Evolutionary conservation across 2,797 vertebrate genomes (phyloP).

Genomic region (Picus viridis): DNA sequence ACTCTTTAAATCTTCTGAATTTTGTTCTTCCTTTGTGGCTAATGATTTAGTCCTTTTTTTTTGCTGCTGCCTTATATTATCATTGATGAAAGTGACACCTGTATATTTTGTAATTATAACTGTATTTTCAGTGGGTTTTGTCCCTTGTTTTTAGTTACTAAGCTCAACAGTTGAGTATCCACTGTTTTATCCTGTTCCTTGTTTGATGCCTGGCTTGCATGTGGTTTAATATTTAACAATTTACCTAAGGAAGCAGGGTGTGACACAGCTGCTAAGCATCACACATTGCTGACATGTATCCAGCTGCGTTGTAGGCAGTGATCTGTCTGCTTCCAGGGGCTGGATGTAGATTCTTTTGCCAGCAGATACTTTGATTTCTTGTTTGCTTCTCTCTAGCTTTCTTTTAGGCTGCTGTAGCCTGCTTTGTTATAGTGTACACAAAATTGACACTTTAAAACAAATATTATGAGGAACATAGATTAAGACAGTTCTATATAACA

Average conservation of each 20-base stretch:
- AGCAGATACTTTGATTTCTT: not conserved
- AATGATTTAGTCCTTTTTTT: not conserved
- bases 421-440: not conserved
- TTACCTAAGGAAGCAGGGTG: not conserved
- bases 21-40: not conserved
- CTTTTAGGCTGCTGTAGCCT: not conserved
- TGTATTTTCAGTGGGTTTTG: not conserved
- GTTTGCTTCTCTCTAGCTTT: not conserved
- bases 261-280: not conserved
- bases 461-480: not conserved
- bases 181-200: not conserved
- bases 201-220: not conserved
- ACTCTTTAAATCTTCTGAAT: not conserved
- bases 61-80: not conserved
- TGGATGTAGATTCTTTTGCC: not conserved
- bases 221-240: conserved; percentile 57
- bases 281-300: not conserved
- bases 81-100: not conserved
- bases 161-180: not conserved
- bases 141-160: not conserved
- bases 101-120: not conserved
- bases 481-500: not conserved
- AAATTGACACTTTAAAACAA: not conserved
- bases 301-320: not conserved
- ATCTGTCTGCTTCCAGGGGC: not conserved